Conservation (phyloP, 2,888 invertebrate species). For the Polydrusus cervinus region DNA sequence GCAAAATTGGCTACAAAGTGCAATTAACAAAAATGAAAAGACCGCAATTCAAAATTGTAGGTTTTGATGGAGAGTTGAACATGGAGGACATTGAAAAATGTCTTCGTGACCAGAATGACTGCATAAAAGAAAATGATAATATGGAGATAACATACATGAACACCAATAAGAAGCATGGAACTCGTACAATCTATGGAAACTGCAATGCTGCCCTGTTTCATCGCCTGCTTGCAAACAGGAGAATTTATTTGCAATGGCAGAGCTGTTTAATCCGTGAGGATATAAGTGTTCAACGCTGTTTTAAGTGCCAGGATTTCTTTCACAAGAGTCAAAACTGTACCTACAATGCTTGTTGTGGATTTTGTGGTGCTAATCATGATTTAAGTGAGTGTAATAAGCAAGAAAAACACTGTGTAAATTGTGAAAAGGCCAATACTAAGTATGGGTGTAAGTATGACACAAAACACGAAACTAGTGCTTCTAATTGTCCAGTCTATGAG, state of each 20-base stretch:
- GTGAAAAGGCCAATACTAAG: conserved; percentile 26
- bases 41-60: conserved; percentile 41
- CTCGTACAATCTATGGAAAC: conserved; percentile 13
- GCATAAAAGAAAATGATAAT: conserved; percentile 6
- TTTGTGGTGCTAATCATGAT: conserved; percentile 25
- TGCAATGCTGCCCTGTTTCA: conserved; percentile 19
- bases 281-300: conserved; percentile 19
- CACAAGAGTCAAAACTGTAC: conserved; percentile 30
- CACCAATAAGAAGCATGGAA: conserved; percentile 20
- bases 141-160: conserved; percentile 24
- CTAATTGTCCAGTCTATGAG: conserved; percentile 33
- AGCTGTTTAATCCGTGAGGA: conserved; percentile 1
- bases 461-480: conserved; percentile 24
- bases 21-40: conserved; percentile 34
- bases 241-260: conserved; percentile 1
- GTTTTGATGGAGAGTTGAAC: conserved; percentile 11
- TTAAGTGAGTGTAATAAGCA: conserved; percentile 20
- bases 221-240: not conserved
- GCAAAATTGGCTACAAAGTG: conserved; percentile 22
- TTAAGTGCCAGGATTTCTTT: conserved; percentile 29
- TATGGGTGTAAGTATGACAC: conserved; percentile 21
- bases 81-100: conserved; percentile 17
- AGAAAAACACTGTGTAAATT: conserved; percentile 26
- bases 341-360: conserved; percentile 11
- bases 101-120: conserved; percentile 24